These are phyloP conservation scores for Melanotaenia pygmaea DNA, from an alignment of 2,797 vertebrate species.

Conservation along the genomic window DNA sequence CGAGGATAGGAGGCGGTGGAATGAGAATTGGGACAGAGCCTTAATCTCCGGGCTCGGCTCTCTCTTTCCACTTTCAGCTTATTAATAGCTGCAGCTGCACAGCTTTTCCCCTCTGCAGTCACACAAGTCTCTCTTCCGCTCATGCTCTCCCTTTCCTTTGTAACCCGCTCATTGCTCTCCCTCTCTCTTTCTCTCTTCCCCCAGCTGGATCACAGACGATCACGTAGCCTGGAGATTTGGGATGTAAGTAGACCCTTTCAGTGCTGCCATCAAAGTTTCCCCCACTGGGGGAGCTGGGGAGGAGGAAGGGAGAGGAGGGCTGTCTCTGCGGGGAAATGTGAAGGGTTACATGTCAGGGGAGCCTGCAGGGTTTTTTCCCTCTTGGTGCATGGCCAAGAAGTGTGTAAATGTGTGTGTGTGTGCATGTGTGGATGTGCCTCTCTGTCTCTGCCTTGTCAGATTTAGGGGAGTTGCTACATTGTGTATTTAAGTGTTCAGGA, in stretches of 20 bases:
- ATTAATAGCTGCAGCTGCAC: slow-evolving; percentile 82
- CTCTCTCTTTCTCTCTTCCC: slow-evolving; percentile 61
- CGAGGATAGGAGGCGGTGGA: slow-evolving; percentile 64
- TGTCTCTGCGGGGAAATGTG: slow-evolving; percentile 74
- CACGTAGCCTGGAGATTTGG: slow-evolving; percentile 90
- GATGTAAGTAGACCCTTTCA: slow-evolving; percentile 88
- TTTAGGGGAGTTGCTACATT: slow-evolving; percentile 71
- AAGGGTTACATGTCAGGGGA: slow-evolving; percentile 80
- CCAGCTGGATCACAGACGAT: slow-evolving; percentile 87
- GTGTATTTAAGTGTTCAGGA: slow-evolving; percentile 78
- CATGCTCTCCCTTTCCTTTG: slow-evolving; percentile 68
- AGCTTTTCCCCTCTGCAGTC: slow-evolving; percentile 71
- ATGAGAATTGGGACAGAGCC: slow-evolving; percentile 80
- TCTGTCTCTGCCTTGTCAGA: slow-evolving; percentile 70
- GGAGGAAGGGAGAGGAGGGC: slow-evolving; percentile 33
- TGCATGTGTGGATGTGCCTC: slow-evolving; percentile 31
- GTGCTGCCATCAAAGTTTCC: slow-evolving; percentile 80
- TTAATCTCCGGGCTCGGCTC: slow-evolving; percentile 76
- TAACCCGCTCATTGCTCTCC: slow-evolving; percentile 64
- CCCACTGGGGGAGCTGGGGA: slow-evolving; percentile 55
- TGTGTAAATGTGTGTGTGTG: slow-evolving; percentile 21
- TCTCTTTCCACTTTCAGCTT: slow-evolving; percentile 76
- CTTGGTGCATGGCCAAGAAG: slow-evolving; percentile 67
- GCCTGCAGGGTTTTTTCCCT: slow-evolving; percentile 64
- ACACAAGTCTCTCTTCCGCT: slow-evolving; percentile 74